Evolutionary conservation across 2,888 invertebrate genomes (phyloP).

Genomic region (Erannis defoliaria): DNA sequence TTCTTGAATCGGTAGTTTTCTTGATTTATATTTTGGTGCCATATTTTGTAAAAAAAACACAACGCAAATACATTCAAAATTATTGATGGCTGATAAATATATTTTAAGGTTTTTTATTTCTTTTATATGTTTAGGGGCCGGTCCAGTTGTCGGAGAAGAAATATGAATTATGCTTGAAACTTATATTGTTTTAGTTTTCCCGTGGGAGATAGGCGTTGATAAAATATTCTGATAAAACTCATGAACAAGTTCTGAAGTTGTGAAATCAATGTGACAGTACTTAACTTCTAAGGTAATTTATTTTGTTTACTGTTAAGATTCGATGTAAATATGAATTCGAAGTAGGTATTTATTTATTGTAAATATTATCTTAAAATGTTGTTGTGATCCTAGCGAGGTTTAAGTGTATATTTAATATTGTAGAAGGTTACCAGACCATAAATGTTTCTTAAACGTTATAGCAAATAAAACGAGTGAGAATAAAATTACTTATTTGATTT

Average conservation of each 20-base stretch:
- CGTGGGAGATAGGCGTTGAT: too few relatives aligned
- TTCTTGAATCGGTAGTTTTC: too few relatives aligned
- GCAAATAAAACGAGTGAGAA: slow-evolving; percentile 76
- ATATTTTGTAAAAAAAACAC: too few relatives aligned
- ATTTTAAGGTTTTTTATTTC: too few relatives aligned
- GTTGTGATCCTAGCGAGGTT: slow-evolving; percentile 78
- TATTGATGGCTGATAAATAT: too few relatives aligned
- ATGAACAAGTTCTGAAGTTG: slow-evolving; percentile 27
- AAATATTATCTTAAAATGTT: slow-evolving; percentile 71
- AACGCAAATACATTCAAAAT: too few relatives aligned
- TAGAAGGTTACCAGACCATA: slow-evolving; percentile 59
- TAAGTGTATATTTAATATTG: slow-evolving; percentile 59
- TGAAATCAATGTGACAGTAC: slow-evolving; percentile 23
- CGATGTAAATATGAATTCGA: slow-evolving; percentile 72
- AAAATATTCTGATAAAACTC: slow-evolving; percentile 17
- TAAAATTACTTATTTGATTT: slow-evolving; percentile 35
- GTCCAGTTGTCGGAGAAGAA: too few relatives aligned
- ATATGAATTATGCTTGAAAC: too few relatives aligned
- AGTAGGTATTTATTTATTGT: slow-evolving; percentile 71
- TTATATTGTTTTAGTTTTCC: neutral
- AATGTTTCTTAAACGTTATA: slow-evolving; percentile 74
- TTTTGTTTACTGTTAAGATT: slow-evolving; percentile 55
- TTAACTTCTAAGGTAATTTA: slow-evolving; percentile 35
- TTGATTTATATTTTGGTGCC: too few relatives aligned
- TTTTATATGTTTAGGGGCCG: too few relatives aligned